These are phyloP conservation scores for Aphelinus atriplicis DNA, from an alignment of 1,140 invertebrate genomes.

Conservation along the genomic window DNA sequence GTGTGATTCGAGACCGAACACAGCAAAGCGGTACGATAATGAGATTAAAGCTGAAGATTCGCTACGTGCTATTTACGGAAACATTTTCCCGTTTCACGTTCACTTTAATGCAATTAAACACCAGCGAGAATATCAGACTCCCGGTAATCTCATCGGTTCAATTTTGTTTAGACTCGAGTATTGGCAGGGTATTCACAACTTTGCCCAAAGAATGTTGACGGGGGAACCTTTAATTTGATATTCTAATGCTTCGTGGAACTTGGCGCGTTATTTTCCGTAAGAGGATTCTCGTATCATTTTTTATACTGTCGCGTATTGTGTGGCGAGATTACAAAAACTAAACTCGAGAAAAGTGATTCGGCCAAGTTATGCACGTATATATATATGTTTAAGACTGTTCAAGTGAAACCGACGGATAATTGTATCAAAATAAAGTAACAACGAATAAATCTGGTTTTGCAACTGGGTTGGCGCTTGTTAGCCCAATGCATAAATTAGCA, in stretches of 20 bases:
- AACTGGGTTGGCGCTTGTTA: background rate
- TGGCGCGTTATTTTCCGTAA: too few species aligned
- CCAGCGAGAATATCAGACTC: background rate
- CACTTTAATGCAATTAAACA: slow-evolving; percentile 9
- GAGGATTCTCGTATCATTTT: too few species aligned
- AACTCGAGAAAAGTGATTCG: too few species aligned
- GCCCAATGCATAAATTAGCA: slow-evolving; percentile 7
- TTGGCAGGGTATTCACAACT: too few species aligned
- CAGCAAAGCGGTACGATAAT: background rate
- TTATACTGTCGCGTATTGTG: too few species aligned
- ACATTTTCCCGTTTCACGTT: background rate
- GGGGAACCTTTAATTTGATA: too few species aligned
- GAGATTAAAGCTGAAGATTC: slow-evolving; percentile 17
- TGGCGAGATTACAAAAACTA: too few species aligned
- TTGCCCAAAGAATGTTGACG: too few species aligned
- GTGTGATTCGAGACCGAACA: background rate
- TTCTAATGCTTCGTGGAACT: too few species aligned
- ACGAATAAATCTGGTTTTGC: slow-evolving; percentile 9
- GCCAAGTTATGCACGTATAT: too few species aligned
- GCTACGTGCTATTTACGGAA: background rate
- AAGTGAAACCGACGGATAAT: too few species aligned
- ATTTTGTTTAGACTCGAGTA: background rate
- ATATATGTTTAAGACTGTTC: too few species aligned
- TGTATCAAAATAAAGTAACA: background rate
- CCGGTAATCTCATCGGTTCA: background rate